These are phyloP conservation scores for Galerucella nymphaeae DNA, from an alignment of 2,888 invertebrate species.

Conservation along the genomic window DNA sequence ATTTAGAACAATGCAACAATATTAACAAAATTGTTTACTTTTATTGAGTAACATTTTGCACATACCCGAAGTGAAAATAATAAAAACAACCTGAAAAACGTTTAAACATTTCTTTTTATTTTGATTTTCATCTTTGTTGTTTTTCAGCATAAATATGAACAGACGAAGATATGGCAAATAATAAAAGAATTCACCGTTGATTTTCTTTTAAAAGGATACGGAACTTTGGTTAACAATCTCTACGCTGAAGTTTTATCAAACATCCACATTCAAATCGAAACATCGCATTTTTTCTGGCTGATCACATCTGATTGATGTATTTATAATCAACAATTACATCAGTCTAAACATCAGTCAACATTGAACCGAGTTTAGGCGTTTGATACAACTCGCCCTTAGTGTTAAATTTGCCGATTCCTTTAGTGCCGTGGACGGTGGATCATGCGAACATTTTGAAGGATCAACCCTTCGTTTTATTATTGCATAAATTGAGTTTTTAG, in stretches of 20 bases:
- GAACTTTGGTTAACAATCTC: constrained; percentile 73
- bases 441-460: constrained; percentile 75
- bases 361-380: too few species aligned
- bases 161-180: constrained; percentile 79
- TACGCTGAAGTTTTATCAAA: constrained; percentile 74
- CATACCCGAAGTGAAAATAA: constrained; percentile 80
- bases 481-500: constrained; percentile 80
- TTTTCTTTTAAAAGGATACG: constrained; percentile 80
- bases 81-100: too few species aligned
- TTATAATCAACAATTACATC: too few species aligned
- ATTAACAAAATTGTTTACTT: constrained; percentile 77
- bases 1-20: constrained; percentile 73
- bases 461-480: constrained; percentile 75
- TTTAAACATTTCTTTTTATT: too few species aligned
- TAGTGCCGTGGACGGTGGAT: constrained; percentile 80
- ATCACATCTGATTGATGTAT: too few species aligned
- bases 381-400: too few species aligned
- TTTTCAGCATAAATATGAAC: constrained; percentile 78
- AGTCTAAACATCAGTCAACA: too few species aligned
- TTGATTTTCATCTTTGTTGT: too few species aligned
- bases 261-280: constrained; percentile 68
- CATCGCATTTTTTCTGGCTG: constrained; percentile 85
- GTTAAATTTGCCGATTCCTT: constrained; percentile 75
- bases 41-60: constrained; percentile 80
- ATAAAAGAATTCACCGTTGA: constrained; percentile 86